A percentile compares a stretch with the other conserved stretches of the same genome.
phyloP scores from a whole-genome alignment of 2,113 vertebrate genomes.

The Semicossyphus pulcher region DNA sequence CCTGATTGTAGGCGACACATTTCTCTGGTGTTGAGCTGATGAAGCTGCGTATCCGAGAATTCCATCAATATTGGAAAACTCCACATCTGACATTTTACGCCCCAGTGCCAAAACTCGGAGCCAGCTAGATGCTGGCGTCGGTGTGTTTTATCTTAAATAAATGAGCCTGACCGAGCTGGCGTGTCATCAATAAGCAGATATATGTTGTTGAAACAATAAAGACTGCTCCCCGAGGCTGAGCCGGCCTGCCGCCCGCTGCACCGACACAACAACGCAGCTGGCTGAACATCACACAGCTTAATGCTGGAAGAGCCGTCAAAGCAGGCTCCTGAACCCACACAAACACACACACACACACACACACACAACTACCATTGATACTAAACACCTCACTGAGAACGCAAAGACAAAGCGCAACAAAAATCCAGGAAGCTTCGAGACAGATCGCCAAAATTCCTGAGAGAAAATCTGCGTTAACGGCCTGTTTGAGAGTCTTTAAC shows the following conservation, averaged over 20 bases:
- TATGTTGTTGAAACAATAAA: constrained; percentile 1
- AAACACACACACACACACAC: constrained; percentile 7
- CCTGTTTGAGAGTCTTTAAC: no score
- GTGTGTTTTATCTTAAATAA: constrained; percentile 8
- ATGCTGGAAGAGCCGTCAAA: constrained; percentile 31
- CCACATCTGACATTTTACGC: neutral
- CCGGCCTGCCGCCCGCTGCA: constrained; percentile 9
- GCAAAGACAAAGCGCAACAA: neutral
- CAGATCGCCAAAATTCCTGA: neutral
- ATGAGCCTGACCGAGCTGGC: constrained; percentile 26
- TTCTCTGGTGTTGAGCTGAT: neutral
- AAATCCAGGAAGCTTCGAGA: neutral
- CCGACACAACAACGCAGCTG: constrained; percentile 29
- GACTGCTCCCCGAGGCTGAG: constrained; percentile 11
- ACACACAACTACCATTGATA: constrained; percentile 19
- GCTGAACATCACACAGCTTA: constrained; percentile 47
- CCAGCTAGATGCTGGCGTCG: neutral
- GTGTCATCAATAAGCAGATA: constrained; percentile 27
- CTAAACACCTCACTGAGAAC: constrained; percentile 8
- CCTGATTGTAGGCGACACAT: no score
- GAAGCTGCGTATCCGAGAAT: no score
- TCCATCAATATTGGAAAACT: no score
- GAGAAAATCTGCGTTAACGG: no score
- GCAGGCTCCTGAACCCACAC: constrained; percentile 16
- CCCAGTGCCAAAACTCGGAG: neutral